Conservation (phyloP, 2,797 vertebrate species). For the Myotis vivesi region DNA sequence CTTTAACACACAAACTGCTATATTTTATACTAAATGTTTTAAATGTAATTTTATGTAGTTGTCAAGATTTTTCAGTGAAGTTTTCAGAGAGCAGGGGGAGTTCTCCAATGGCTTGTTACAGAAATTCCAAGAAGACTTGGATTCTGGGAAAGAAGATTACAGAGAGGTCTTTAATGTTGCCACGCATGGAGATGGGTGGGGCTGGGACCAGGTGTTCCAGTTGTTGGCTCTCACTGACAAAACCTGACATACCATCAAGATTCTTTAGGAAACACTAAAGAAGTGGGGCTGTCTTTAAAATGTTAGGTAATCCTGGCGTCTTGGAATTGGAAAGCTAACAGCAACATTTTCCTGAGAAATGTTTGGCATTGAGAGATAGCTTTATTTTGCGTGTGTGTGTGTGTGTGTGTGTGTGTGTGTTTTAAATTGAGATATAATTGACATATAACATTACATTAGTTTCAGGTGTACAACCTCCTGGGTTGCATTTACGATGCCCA, state of each 20-base stretch:
- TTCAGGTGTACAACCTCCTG: not conserved
- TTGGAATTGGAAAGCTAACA: not conserved
- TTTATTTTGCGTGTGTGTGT: not conserved
- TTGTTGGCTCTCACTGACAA: not conserved
- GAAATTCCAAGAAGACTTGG: not conserved
- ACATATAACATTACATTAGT: not conserved
- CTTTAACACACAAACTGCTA: not conserved
- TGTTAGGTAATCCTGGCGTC: not conserved
- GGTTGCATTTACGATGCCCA: not conserved
- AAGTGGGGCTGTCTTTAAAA: not conserved
- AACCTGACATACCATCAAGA: not conserved
- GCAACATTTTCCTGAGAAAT: not conserved
- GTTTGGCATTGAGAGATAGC: not conserved
- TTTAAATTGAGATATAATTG: not conserved
- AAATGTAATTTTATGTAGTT: constrained; percentile 12
- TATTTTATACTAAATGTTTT: not conserved
- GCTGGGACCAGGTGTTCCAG: not conserved
- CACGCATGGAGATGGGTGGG: rapidly evolving
- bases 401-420: not conserved
- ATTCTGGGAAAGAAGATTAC: not conserved
- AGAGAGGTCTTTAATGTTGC: not conserved
- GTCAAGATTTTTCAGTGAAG: not conserved
- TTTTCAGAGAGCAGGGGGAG: not conserved
- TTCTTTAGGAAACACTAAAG: not conserved
- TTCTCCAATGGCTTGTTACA: not conserved